These are phyloP conservation scores for Chrysaora quinquecirrha DNA, from an alignment of 30 jellyfish, hydroid and myxozoan genomes.

Conservation along the genomic window DNA sequence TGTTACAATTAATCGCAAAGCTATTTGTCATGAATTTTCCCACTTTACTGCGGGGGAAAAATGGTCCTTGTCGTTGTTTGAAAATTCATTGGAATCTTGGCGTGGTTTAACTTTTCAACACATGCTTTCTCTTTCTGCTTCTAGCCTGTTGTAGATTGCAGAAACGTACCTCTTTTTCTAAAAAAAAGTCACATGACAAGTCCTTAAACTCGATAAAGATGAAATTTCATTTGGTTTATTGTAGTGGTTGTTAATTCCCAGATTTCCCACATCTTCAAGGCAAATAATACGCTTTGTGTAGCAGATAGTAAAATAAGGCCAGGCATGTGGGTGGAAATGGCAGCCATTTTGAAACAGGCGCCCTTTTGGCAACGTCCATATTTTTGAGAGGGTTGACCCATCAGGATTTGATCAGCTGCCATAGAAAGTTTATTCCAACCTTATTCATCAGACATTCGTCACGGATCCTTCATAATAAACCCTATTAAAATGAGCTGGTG, in stretches of 20 bases:
- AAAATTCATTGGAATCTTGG: no score
- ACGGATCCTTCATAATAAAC: no score
- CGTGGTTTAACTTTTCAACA: no score
- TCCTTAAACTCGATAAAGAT: not conserved
- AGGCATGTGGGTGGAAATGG: not conserved
- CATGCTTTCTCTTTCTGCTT: no score
- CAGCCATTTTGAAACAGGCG: not conserved
- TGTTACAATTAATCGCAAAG: no score
- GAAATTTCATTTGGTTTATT: not conserved
- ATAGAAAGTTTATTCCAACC: not conserved
- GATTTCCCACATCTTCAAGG: not conserved
- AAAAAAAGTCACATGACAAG: not conserved
- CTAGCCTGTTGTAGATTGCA: no score
- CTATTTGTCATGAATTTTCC: no score
- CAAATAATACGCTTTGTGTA: not conserved
- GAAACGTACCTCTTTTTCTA: no score
- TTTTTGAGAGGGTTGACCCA: slow-evolving; percentile 4
- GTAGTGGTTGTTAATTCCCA: not conserved
- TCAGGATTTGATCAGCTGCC: not conserved
- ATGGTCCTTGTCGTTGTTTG: no score
- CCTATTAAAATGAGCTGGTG: no score
- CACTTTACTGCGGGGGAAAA: no score
- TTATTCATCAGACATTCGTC: not conserved
- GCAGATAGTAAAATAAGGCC: not conserved
- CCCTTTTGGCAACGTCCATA: not conserved